Conservation (phyloP, 30 jellyfish, hydroid and myxozoan genomes). For the Hydractinia symbiolongicarpus region DNA sequence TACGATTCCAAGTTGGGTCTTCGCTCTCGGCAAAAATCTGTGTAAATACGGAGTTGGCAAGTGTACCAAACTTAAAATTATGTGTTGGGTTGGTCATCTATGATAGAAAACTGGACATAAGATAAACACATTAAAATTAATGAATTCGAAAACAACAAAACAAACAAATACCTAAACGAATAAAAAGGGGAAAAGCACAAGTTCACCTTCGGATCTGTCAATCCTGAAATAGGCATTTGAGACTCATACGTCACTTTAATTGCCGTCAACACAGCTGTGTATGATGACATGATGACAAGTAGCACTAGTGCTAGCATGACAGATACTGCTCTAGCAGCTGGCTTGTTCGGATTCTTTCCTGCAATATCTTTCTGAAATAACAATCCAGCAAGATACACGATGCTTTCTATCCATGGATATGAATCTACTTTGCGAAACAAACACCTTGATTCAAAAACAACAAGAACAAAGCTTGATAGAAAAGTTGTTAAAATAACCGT, state of each 20-base stretch:
- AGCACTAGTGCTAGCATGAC: background rate
- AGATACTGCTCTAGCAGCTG: slow-evolving; percentile 1
- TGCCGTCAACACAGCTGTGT: slow-evolving; percentile 13
- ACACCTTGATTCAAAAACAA: background rate
- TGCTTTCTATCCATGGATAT: slow-evolving; percentile 7
- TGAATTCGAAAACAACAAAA: too few relatives aligned
- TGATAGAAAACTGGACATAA: too few relatives aligned
- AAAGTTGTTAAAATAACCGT: background rate
- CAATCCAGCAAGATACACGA: background rate
- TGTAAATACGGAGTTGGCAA: slow-evolving; percentile 3
- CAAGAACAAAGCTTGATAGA: background rate
- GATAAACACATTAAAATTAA: too few relatives aligned
- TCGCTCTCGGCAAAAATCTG: slow-evolving; percentile 14
- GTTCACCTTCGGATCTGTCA: background rate
- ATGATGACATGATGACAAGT: background rate
- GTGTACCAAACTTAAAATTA: background rate
- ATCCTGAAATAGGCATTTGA: background rate
- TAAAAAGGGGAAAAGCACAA: too few relatives aligned
- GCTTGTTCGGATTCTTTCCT: background rate
- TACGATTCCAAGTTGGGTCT: slow-evolving; percentile 20
- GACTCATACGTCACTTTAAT: background rate
- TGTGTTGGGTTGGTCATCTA: slow-evolving; percentile 17
- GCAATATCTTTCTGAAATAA: slow-evolving; percentile 2
- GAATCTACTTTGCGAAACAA: background rate
- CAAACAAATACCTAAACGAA: too few relatives aligned